Evolutionary conservation across 1,140 invertebrate genomes (phyloP).

Genomic region (Meloidogyne exigua): DNA sequence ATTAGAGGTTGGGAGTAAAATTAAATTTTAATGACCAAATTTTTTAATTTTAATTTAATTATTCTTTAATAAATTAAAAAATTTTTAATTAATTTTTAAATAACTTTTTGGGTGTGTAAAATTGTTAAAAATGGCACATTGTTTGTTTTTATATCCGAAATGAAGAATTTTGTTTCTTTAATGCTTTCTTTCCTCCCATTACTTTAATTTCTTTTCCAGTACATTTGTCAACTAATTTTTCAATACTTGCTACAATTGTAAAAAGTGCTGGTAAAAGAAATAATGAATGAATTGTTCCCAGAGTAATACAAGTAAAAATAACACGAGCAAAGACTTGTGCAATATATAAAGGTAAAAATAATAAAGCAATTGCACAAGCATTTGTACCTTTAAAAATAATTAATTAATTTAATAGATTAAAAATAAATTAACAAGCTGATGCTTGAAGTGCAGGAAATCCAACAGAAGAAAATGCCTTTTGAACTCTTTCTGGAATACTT

Average conservation of each 20-base stretch:
- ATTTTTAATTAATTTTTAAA: neutral
- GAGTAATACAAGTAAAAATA: conserved; percentile 49
- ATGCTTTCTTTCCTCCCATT: neutral
- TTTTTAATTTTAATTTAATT: too few species aligned
- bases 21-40: too few species aligned
- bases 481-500: conserved; percentile 10
- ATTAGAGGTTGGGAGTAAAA: too few species aligned
- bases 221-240: neutral
- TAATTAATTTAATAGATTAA: neutral
- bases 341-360: conserved; percentile 86
- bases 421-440: conserved; percentile 23
- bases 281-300: conserved; percentile 47
- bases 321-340: conserved; percentile 52
- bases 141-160: neutral
- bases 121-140: neutral
- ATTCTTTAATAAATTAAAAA: too few species aligned
- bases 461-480: conserved; percentile 25
- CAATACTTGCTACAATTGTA: conserved; percentile 22
- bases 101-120: neutral
- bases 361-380: conserved; percentile 70
- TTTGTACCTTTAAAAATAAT: conserved; percentile 20
- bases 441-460: conserved; percentile 35
- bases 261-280: conserved; percentile 52
- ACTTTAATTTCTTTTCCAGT: neutral
- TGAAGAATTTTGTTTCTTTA: neutral